Evolutionary conservation across 2,888 invertebrate species (phyloP), one percentile per base, ranked within the genome.

Genomic region (Aleiodes alternator): DNA sequence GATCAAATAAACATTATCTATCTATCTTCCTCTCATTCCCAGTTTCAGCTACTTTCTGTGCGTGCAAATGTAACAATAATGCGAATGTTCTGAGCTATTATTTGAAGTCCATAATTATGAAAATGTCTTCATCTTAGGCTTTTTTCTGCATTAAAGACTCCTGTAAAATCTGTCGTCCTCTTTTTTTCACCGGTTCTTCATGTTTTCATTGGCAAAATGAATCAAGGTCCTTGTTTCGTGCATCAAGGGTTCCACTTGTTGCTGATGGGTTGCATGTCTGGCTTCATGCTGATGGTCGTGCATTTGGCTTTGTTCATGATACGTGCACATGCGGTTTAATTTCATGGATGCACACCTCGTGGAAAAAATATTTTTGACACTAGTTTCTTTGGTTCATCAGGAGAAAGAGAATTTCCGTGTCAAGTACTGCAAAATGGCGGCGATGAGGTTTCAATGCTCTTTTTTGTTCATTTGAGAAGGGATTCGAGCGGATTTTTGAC

Each of bases 251-350:
- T 83, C 86, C 87, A 87, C 87, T 87, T 88, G 87, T 87, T 87
- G 87, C 87, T 87, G 87, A 86, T 84, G 77, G 84, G 85, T 88
- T 86, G 87, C 87, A 87, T 87, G 87, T 87, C 87, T 86, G 82
- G 66, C 66, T 57, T 34, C 31, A 43, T 48, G 14, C 38, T 70
- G 66, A 66, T 38, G 66, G 69, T 74, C 61, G 59, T 69, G 69
- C 69, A 74, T 74, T 74, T 69, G 38, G 29, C 69, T 72, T 68
- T 48, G 31, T 64, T 48, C 75, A 75, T 70, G 66, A 66, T 57
- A 61, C 53, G 34, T 34, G 68, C 57, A 38, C 38, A 71, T 38
- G 57, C 69, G 29, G 51, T 34, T 68, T 68, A 73, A 74, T 74
- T 74, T 74, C 11, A 57, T 74, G 34, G 57, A 23, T 74, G 14